Percentiles rank a stretch among this genome's conserved stretches.
These are phyloP conservation scores for Emydoidea blandingii DNA, from an alignment of 2,797 vertebrate genomes.

Conservation along the genomic window DNA sequence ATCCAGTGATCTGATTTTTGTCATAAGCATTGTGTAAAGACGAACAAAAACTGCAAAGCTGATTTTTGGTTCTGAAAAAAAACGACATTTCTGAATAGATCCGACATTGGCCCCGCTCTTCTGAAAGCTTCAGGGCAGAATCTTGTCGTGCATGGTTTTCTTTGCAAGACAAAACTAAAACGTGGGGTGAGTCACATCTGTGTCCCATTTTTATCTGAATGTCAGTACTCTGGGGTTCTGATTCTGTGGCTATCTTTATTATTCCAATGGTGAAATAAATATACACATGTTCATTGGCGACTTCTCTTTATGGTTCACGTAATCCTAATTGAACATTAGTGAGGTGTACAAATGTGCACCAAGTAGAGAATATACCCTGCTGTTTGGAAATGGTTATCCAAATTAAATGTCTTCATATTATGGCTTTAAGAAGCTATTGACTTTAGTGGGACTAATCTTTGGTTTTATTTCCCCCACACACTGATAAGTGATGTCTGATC, in stretches of 20 bases:
- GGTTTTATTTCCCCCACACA: background rate
- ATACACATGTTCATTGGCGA: background rate
- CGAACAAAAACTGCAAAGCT: background rate
- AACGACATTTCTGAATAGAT: background rate
- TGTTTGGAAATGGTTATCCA: background rate
- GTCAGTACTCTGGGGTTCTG: background rate
- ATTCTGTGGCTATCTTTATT: background rate
- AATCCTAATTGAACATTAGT: background rate
- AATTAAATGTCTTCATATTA: background rate
- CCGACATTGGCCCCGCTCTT: background rate
- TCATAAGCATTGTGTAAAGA: background rate
- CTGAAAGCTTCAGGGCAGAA: background rate
- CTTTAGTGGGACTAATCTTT: conserved; percentile 38
- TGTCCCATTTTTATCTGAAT: background rate
- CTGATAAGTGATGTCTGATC: background rate
- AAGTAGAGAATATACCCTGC: accelerated
- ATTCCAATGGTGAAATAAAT: background rate
- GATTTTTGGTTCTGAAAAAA: background rate
- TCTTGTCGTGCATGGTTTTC: background rate
- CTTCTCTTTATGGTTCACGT: background rate
- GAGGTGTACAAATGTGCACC: background rate
- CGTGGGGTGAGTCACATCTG: background rate
- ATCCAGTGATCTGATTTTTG: background rate
- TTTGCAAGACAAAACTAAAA: background rate
- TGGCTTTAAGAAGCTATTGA: background rate